Evolutionary conservation across 2,113 vertebrate genomes (phyloP).

Genomic region (Cathartes aura): DNA sequence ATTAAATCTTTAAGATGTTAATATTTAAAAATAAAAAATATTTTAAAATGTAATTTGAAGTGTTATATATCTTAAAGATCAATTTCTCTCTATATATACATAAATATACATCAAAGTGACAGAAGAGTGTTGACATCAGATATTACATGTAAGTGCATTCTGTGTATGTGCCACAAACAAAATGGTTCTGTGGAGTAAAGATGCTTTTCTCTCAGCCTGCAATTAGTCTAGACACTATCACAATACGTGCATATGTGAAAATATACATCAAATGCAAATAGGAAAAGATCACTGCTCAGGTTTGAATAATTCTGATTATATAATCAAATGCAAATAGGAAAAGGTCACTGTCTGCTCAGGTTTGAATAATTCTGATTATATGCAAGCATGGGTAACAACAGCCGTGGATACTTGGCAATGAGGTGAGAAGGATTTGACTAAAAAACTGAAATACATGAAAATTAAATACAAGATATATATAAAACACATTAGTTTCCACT

Average conservation of each 20-base stretch:
- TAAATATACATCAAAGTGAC: constrained; percentile 15
- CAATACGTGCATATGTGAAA: background rate
- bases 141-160: background rate
- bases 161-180: background rate
- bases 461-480: background rate
- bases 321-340: background rate
- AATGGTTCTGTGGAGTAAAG: constrained; percentile 10
- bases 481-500: background rate
- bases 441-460: background rate
- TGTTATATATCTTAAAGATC: background rate
- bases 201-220: background rate
- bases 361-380: background rate
- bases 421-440: background rate
- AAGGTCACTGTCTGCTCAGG: background rate
- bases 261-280: background rate
- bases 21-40: background rate
- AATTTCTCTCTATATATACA: background rate
- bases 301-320: background rate
- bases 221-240: background rate
- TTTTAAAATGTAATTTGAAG: background rate
- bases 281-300: background rate
- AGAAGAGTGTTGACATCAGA: constrained; percentile 36
- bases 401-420: background rate
- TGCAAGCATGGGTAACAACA: background rate
- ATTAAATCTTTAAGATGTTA: background rate